Percentiles rank a stretch among this genome's conserved stretches.
Evolutionary conservation across 2,888 invertebrate genomes (phyloP).

Genomic region (Crepidodera aurea): DNA sequence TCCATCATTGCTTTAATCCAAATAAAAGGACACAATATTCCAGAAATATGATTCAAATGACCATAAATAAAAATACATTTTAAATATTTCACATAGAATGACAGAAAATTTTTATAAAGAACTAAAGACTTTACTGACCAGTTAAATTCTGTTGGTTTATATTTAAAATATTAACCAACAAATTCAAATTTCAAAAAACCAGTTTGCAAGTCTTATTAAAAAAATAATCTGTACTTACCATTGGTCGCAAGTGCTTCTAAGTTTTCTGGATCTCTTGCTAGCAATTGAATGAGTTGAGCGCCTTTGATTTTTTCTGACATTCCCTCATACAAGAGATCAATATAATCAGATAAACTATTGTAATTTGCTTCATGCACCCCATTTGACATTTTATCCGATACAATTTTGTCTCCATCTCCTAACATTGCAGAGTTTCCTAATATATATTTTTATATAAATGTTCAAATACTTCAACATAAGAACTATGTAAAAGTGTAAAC

Average conservation of each 20-base stretch:
- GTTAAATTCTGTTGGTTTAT: too few relatives aligned
- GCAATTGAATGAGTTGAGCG: conserved; percentile 87
- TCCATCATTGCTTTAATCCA: too few relatives aligned
- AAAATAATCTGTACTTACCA: too few relatives aligned
- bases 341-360: conserved; percentile 90
- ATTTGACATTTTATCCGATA: conserved; percentile 37
- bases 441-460: conserved; percentile 10
- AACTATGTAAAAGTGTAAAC: background rate
- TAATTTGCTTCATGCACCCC: conserved; percentile 73
- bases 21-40: too few relatives aligned
- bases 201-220: too few relatives aligned
- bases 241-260: conserved; percentile 91
- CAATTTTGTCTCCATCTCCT: conserved; percentile 43
- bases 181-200: too few relatives aligned
- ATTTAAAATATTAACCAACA: too few relatives aligned
- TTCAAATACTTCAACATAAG: background rate
- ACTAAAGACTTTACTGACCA: too few relatives aligned
- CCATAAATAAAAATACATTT: too few relatives aligned
- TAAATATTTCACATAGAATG: too few relatives aligned
- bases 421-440: conserved; percentile 32
- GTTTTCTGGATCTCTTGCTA: conserved; percentile 94
- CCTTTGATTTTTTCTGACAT: conserved; percentile 91
- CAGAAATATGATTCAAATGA: too few relatives aligned
- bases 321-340: conserved; percentile 96
- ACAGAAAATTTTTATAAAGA: too few relatives aligned